A percentile compares a stretch with the other conserved stretches of the same genome.
These are phyloP conservation scores for Leucopsar rothschildi DNA, from an alignment of 2,113 vertebrate species.

Conservation along the genomic window DNA sequence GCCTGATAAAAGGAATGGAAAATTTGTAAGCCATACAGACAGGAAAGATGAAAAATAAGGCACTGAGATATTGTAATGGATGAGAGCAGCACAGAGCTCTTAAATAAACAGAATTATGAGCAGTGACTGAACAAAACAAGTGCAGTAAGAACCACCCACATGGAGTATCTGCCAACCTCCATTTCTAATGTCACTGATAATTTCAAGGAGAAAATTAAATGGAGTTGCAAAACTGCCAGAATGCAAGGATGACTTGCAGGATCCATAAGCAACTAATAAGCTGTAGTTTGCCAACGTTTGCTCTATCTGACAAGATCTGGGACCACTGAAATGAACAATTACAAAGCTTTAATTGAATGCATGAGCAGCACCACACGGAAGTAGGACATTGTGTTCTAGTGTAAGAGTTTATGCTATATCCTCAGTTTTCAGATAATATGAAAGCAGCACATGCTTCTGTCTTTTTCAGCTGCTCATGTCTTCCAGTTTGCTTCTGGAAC, in stretches of 20 bases:
- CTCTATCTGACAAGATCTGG: neutral
- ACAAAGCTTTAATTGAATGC: constrained; percentile 5
- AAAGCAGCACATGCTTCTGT: neutral
- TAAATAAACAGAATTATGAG: constrained; percentile 9
- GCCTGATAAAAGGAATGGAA: neutral
- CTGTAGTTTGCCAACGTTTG: constrained; percentile 1
- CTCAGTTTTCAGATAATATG: neutral
- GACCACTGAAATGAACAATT: neutral
- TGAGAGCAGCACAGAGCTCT: neutral
- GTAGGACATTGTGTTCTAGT: neutral
- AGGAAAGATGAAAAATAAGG: neutral
- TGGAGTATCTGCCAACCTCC: constrained; percentile 20
- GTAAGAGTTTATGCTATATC: neutral
- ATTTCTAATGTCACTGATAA: constrained; percentile 50
- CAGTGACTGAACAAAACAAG: constrained; percentile 11
- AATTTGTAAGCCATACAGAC: neutral
- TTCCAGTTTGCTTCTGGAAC: neutral
- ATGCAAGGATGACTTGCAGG: constrained; percentile 57
- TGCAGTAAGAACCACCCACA: constrained; percentile 31
- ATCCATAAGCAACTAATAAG: constrained; percentile 8
- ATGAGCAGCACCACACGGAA: neutral
- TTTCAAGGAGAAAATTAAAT: constrained; percentile 60
- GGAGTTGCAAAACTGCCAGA: neutral
- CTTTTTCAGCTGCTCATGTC: neutral
- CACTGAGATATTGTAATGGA: neutral